phyloP scores from a whole-genome alignment of 1,140 invertebrate genomes.

The Pristionchus pacificus region DNA sequence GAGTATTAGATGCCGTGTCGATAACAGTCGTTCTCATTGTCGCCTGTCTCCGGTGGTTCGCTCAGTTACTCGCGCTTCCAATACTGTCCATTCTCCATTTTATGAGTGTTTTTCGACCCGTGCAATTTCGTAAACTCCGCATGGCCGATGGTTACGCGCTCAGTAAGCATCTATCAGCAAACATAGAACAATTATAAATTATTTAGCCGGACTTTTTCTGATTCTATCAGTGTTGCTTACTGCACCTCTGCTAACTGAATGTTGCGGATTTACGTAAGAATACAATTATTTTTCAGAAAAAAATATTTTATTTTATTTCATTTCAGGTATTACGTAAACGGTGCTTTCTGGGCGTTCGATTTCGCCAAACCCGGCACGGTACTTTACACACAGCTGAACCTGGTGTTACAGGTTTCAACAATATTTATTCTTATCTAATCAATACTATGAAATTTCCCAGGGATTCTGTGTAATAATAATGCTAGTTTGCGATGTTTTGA shows the following conservation, averaged over 20 bases:
- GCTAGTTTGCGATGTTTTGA: neutral
- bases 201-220: neutral
- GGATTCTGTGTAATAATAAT: neutral
- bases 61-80: neutral
- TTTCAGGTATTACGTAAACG: neutral
- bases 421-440: no score
- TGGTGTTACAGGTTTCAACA: neutral
- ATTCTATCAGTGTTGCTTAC: neutral
- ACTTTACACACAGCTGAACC: neutral
- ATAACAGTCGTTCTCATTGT: neutral
- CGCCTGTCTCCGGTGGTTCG: neutral
- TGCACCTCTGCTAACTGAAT: neutral
- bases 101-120: neutral
- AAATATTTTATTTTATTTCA: no score
- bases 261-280: neutral
- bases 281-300: no score
- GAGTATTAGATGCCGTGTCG: neutral
- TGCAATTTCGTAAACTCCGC: neutral
- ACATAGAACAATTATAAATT: no score
- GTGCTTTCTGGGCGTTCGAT: neutral
- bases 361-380: neutral
- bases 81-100: neutral
- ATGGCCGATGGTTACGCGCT: neutral
- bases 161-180: no score
- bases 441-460: neutral